phyloP scores from a whole-genome alignment of 2,888 invertebrate genomes.

The Bombylius major region DNA sequence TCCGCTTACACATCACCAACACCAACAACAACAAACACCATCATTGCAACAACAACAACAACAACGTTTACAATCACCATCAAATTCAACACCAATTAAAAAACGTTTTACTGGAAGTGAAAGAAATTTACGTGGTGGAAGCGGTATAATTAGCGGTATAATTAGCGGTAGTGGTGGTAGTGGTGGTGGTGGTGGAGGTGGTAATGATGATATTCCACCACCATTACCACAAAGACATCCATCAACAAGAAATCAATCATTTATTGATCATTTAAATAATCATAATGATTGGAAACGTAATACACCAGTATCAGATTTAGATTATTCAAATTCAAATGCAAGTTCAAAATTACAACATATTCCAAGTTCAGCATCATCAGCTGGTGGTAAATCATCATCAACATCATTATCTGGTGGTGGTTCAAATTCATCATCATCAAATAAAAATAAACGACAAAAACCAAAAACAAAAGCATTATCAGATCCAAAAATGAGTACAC shows the following conservation, averaged over 20 bases:
- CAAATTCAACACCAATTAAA: slow-evolving; percentile 24
- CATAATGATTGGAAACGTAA: slow-evolving; percentile 17
- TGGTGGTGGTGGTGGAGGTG: no score
- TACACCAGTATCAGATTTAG: slow-evolving; percentile 32
- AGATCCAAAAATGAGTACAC: slow-evolving; percentile 37
- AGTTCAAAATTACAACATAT: not conserved
- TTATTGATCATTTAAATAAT: not conserved
- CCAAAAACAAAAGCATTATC: slow-evolving; percentile 36
- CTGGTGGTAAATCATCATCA: not conserved
- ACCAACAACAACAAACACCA: slow-evolving; percentile 9
- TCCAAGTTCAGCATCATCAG: not conserved
- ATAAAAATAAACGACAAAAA: slow-evolving; percentile 27
- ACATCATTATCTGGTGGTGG: not conserved
- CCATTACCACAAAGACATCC: slow-evolving; percentile 44
- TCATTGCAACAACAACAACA: slow-evolving; percentile 18
- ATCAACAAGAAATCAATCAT: slow-evolving; percentile 12
- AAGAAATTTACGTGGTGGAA: slow-evolving; percentile 19
- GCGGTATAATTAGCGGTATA: no score
- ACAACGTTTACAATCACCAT: slow-evolving; percentile 18
- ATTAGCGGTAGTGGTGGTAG: no score
- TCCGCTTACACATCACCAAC: slow-evolving; percentile 29
- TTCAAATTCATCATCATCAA: slow-evolving; percentile 7
- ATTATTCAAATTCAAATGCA: slow-evolving; percentile 20
- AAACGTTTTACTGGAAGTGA: slow-evolving; percentile 28
- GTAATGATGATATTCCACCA: slow-evolving; percentile 33